These are phyloP conservation scores for Cyclophora punctaria DNA, from an alignment of 2,888 invertebrate genomes.

Conservation along the genomic window DNA sequence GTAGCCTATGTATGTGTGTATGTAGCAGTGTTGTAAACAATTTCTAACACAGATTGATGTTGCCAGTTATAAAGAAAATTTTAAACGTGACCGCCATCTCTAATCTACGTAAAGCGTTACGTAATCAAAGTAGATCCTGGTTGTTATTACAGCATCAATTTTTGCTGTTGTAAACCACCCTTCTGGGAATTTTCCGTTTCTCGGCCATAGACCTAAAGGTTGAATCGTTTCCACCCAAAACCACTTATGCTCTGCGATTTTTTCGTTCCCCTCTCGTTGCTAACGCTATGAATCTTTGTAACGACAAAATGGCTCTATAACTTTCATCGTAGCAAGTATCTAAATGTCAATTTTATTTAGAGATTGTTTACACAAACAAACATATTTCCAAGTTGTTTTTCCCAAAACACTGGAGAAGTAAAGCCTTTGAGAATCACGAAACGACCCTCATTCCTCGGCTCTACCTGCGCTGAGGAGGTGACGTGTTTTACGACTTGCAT, in stretches of 20 bases:
- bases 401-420: slow-evolving; percentile 11
- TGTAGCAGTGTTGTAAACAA: too few species aligned
- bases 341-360: slow-evolving; percentile 16
- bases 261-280: neutral
- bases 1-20: too few species aligned
- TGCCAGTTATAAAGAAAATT: too few species aligned
- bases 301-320: slow-evolving; percentile 20
- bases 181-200: too few species aligned
- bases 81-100: too few species aligned
- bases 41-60: too few species aligned
- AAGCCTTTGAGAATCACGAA: slow-evolving; percentile 23
- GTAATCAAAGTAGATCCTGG: too few species aligned
- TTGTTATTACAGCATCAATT: too few species aligned
- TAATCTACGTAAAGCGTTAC: too few species aligned
- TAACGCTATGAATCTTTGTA: slow-evolving; percentile 21
- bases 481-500: slow-evolving; percentile 45
- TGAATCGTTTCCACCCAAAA: neutral
- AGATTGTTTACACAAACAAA: slow-evolving; percentile 19
- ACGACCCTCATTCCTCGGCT: slow-evolving; percentile 22
- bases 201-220: too few species aligned
- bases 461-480: slow-evolving; percentile 23
- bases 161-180: too few species aligned
- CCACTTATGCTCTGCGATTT: too few species aligned
- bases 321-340: slow-evolving; percentile 15
- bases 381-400: slow-evolving; percentile 21